Base-by-base conservation (phyloP, 2,797 vertebrate genomes). In the Avahi laniger region DNA sequence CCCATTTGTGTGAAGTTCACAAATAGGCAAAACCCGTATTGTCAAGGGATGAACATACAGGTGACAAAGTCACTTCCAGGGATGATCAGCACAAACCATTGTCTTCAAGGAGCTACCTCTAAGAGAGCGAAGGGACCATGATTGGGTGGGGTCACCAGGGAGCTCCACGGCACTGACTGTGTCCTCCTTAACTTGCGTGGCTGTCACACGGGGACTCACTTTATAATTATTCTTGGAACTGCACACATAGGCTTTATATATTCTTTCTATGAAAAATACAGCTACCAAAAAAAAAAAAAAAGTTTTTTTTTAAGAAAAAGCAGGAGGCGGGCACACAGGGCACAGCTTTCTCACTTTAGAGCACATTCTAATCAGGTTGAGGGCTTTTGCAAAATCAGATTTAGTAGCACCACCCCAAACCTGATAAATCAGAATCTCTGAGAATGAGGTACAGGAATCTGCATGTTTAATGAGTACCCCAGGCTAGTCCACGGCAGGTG, bases 21-120 rank as follows among this genome's bases (percentile, higher is more conserved):
- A 35, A 30, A 35, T 1, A 14, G 65, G 38, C 63, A 80, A 35
- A 80, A 76, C 79, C 50, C 70, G 41, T 22, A 35, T 6, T 14
- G 26, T 72, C 48, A 33, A 35, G 5, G 13, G 33, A 30, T 5
- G 30, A 65, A 22, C n/a, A 15, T 1, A 1, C 0, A 4, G 35
- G 50, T 41, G 15, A 26, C 41, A 50, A 48, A 80, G 18, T 33
- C 13, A 75, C 5, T 33, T 46, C n/a, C 18, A 84, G 46, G 67
- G 41, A 38, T 15, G 41, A 12, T 10, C 6, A 22, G 22, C 89
- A 38, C 54, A 30, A 22, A 48, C 33, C 8, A 28, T 12, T 13
- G 2, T 2, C 67, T 28, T 43, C 13, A 33, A 59, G 9, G 1
- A 33, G 54, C 26, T 2, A 9, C 22, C 18, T 59, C 61, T 20